Conservation (phyloP, 2,797 vertebrate genomes). For the Zonotrichia albicollis region DNA sequence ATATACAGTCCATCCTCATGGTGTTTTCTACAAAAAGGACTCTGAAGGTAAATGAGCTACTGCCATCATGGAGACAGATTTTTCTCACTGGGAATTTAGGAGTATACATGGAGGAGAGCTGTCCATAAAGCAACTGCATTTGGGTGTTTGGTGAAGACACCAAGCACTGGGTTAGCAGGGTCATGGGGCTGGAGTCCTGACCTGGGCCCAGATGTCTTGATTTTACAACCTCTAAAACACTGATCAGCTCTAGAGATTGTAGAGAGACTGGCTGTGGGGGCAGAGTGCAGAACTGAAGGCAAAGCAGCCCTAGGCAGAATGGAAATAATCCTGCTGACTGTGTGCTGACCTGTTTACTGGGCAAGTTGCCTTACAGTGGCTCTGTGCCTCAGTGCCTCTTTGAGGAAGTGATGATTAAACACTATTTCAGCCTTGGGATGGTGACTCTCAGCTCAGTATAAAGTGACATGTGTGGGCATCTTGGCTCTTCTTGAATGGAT, state of each 20-base stretch:
- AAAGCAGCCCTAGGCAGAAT: background rate
- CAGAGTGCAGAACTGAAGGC: background rate
- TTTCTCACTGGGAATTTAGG: background rate
- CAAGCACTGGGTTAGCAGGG: background rate
- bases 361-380: background rate
- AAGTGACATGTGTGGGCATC: background rate
- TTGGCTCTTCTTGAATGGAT: conserved; percentile 27
- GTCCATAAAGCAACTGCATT: background rate
- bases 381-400: background rate
- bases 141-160: background rate
- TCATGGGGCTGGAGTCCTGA: background rate
- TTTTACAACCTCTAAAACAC: background rate
- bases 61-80: background rate
- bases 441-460: background rate
- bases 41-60: conserved; percentile 75
- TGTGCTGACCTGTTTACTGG: background rate
- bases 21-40: conserved; percentile 78
- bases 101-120: background rate
- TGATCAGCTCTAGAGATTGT: background rate
- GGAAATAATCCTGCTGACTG: background rate
- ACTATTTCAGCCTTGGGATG: background rate
- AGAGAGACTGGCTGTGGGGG: background rate
- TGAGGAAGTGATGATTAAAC: background rate
- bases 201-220: background rate
- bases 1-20: conserved; percentile 77